These are phyloP conservation scores for Triops cancriformis DNA, from an alignment of 1,140 invertebrate species.

Conservation along the genomic window DNA sequence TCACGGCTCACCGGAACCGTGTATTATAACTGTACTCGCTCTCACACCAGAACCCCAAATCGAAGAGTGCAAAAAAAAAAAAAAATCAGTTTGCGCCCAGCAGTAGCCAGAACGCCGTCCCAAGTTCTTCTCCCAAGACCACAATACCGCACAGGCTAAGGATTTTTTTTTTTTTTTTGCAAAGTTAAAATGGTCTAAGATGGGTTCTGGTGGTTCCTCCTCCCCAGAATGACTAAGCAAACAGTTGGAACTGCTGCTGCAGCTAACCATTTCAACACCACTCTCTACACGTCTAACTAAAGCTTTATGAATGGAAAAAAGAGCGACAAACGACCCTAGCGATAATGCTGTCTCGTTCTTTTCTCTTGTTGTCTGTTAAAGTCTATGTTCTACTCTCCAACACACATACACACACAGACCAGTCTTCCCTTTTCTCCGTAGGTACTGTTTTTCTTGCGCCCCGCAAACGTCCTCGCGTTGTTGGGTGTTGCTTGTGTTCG, in stretches of 20 bases:
- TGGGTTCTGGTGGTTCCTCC: too few relatives aligned
- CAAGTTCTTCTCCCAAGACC: not conserved
- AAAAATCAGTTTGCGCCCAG: not conserved
- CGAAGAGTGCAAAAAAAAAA: not conserved
- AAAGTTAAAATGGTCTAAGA: too few relatives aligned
- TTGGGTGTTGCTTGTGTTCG: not conserved
- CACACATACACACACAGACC: too few relatives aligned
- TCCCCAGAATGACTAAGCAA: not conserved
- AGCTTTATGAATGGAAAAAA: not conserved
- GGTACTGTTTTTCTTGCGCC: not conserved
- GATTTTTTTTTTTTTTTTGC: not conserved
- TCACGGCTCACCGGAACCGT: not conserved
- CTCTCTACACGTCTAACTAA: not conserved
- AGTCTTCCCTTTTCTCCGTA: not conserved
- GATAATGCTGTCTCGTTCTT: not conserved
- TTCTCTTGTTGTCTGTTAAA: too few relatives aligned
- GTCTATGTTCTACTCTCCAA: too few relatives aligned
- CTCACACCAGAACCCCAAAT: too few relatives aligned
- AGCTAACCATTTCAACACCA: not conserved
- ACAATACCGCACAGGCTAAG: not conserved
- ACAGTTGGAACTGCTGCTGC: not conserved
- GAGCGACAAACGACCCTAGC: not conserved
- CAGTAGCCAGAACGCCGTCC: not conserved
- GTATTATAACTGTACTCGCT: not conserved
- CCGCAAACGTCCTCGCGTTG: not conserved